These are phyloP conservation scores for Catharus minimus DNA, from an alignment of 2,113 vertebrate genomes.

Conservation along the genomic window DNA sequence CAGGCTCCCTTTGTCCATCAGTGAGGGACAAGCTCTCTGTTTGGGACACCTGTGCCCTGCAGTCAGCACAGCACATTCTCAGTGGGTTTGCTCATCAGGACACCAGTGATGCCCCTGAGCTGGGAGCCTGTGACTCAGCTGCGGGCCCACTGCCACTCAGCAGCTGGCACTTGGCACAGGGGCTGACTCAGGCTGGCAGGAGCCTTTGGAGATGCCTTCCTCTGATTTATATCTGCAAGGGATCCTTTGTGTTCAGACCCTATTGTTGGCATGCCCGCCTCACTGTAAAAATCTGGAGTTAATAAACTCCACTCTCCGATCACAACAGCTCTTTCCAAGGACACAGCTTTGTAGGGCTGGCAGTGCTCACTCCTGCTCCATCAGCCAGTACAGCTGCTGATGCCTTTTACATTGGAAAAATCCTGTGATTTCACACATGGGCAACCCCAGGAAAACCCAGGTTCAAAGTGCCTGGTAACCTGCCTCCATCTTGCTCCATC, in stretches of 20 bases:
- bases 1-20: background rate
- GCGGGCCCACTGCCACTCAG: rapidly evolving
- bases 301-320: slow-evolving; percentile 3
- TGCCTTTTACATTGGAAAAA: background rate
- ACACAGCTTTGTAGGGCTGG: background rate
- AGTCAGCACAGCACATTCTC: background rate
- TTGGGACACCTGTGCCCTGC: background rate
- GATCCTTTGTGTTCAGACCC: background rate
- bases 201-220: slow-evolving; percentile 11
- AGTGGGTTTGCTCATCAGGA: background rate
- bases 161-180: slow-evolving; percentile 15
- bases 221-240: background rate
- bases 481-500: background rate
- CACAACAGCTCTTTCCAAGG: background rate
- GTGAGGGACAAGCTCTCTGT: background rate
- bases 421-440: background rate
- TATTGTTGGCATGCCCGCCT: background rate
- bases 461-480: background rate
- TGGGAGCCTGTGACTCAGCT: background rate
- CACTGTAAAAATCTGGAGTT: slow-evolving; percentile 23
- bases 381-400: background rate
- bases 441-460: background rate
- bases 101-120: background rate
- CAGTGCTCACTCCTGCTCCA: background rate
- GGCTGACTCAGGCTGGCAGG: background rate